phyloP scores from a whole-genome alignment of 1,140 invertebrate species.

The Trichonephila clavata region DNA sequence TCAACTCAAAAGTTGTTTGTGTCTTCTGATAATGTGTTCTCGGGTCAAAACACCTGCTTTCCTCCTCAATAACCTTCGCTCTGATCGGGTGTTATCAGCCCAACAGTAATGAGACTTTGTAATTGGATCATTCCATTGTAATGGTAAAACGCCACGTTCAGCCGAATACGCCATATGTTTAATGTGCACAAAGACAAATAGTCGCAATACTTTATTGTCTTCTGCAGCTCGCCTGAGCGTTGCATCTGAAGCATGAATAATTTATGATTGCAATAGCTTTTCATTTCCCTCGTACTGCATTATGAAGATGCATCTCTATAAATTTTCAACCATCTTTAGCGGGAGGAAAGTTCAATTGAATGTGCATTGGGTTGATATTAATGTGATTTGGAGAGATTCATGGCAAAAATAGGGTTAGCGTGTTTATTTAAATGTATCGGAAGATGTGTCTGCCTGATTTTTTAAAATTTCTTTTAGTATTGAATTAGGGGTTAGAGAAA shows the following conservation, averaged over 20 bases:
- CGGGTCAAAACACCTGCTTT: constrained; percentile 30
- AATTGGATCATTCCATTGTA: constrained; percentile 64
- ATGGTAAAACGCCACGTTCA: constrained; percentile 64
- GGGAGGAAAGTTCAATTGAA: constrained; percentile 38
- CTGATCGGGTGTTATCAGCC: constrained; percentile 27
- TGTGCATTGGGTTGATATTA: constrained; percentile 6
- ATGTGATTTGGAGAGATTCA: constrained; percentile 11
- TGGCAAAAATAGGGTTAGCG: background rate
- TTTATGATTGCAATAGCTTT: constrained; percentile 47
- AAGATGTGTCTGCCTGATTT: background rate
- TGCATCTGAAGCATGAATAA: constrained; percentile 48
- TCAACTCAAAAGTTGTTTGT: background rate
- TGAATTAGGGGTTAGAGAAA: background rate
- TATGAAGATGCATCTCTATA: constrained; percentile 34
- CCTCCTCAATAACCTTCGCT: background rate
- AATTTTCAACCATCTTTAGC: constrained; percentile 34
- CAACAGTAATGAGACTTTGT: constrained; percentile 34
- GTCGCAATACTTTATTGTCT: constrained; percentile 60
- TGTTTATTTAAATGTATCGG: constrained; percentile 1
- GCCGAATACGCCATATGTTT: background rate
- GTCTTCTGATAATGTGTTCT: background rate
- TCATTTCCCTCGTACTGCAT: constrained; percentile 24
- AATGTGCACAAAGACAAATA: constrained; percentile 55
- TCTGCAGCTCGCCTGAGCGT: constrained; percentile 32
- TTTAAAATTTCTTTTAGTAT: no score